Percentiles rank a stretch among this genome's conserved stretches.
Evolutionary conservation across 2,113 vertebrate genomes (phyloP).

Genomic region (Vulpes lagopus): DNA sequence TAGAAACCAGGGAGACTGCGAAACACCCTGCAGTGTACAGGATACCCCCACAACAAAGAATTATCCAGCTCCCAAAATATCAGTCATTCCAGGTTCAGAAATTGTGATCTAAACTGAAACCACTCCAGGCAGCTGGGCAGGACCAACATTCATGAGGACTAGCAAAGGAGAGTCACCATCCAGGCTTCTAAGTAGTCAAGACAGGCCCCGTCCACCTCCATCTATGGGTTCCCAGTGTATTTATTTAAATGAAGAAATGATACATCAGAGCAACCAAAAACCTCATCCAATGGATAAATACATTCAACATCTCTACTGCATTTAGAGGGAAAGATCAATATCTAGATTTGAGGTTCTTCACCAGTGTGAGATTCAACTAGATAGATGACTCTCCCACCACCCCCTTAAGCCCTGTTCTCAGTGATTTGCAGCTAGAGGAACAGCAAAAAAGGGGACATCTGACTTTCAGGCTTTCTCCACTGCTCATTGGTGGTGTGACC

Average conservation of each 20-base stretch:
- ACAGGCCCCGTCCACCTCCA: not conserved
- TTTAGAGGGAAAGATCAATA: not conserved
- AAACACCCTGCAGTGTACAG: not conserved
- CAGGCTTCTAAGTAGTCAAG: not conserved
- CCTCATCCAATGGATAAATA: no score
- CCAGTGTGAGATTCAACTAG: not conserved
- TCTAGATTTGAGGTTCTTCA: not conserved
- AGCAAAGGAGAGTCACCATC: not conserved
- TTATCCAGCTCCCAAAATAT: not conserved
- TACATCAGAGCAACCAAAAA: not conserved
- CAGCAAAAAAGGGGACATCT: not conserved
- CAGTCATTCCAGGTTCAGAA: not conserved
- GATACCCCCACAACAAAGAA: not conserved
- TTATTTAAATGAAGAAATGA: not conserved
- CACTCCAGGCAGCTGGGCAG: not conserved
- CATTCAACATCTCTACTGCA: not conserved
- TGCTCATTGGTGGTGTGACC: not conserved
- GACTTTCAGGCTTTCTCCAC: accelerated
- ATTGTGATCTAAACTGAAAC: not conserved
- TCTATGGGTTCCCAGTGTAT: not conserved
- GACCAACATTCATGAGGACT: no score
- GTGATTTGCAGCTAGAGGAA: not conserved
- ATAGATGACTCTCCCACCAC: not conserved
- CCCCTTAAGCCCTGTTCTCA: not conserved
- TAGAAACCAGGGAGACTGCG: not conserved